Base-by-base conservation (phyloP, 2,113 vertebrate species). In the Anarhynchus alexandrinus region DNA sequence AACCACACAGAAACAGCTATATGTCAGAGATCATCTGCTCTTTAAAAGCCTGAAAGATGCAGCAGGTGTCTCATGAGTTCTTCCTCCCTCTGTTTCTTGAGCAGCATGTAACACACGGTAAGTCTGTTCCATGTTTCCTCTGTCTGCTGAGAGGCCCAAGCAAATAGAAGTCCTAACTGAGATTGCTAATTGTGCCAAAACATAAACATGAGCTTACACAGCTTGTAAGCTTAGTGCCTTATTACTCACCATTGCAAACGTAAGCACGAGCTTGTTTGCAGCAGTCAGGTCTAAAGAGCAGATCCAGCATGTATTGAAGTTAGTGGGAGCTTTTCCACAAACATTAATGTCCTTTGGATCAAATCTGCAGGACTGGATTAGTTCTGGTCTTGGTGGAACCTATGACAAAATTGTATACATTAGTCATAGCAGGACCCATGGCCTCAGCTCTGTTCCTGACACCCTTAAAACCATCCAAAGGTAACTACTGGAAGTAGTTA, bases 21-120 rank as follows among this genome's bases (percentile, higher is more conserved):
- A 30, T 90, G 93, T 92, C 77, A 94, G 84, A 83, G 88, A 95
- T 94, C 91, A 82, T 93, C 89, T 95, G 95, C 81, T 96, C 86
- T 94, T 94, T 85, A 94, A 80, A 91, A 96, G 77, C 20, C 62
- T 59, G 15, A 84, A 89, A 91, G 88, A 79, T 69, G 58, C 58
- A 91, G 84, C 89, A 91, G 62, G 40, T 95, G 73, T 91, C 94
- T 92, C 45, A 9, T 27, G 45, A 69, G 36, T 18, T 62, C 47
- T 30, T 93, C 57, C 40, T 88, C 76, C 36, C 62, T 52, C 47
- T 27, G 32, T 91, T 89, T 91, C 73, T 92, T 69, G 80, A 92
- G 66, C 61, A 72, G 61, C 1, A 0, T 51, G 43, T 87, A 84
- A 82, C 57, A 76, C 36, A 38, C 32, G 4, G 72, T 15, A 12